Conservation (phyloP, 2,113 vertebrate genomes). For the Catharus fuscescens region DNA sequence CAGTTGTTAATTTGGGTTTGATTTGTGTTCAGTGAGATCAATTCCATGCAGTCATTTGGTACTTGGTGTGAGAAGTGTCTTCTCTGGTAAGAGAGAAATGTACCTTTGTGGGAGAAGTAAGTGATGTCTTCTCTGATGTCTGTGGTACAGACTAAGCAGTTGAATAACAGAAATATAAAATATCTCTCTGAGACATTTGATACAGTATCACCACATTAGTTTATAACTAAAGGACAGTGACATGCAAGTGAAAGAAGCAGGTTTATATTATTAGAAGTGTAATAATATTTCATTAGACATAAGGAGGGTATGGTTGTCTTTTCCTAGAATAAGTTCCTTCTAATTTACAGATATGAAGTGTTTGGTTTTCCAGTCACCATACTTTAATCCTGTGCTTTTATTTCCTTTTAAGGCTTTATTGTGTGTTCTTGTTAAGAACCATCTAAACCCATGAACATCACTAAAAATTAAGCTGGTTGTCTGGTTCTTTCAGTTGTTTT, state of each 20-base stretch:
- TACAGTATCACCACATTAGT: neutral
- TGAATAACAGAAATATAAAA: neutral
- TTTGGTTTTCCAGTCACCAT: neutral
- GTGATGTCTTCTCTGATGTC: neutral
- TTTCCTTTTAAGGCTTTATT: neutral
- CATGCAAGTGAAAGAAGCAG: neutral
- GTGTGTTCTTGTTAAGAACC: neutral
- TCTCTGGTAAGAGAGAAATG: neutral
- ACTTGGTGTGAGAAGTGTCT: neutral
- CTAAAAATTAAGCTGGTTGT: neutral
- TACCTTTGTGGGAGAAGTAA: neutral
- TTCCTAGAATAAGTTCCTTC: neutral
- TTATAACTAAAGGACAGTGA: neutral
- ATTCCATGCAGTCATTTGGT: neutral
- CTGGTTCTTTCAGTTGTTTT: neutral
- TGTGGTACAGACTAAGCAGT: neutral
- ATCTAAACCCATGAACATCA: neutral
- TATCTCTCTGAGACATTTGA: neutral
- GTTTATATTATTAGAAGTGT: neutral
- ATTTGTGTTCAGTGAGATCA: neutral
- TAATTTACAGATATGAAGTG: neutral
- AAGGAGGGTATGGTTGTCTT: neutral
- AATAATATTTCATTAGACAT: neutral
- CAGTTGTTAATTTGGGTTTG: neutral
- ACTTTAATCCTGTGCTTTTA: neutral